Base-by-base conservation (phyloP, 23 tunicate species). In the Botrylloides violaceus region DNA sequence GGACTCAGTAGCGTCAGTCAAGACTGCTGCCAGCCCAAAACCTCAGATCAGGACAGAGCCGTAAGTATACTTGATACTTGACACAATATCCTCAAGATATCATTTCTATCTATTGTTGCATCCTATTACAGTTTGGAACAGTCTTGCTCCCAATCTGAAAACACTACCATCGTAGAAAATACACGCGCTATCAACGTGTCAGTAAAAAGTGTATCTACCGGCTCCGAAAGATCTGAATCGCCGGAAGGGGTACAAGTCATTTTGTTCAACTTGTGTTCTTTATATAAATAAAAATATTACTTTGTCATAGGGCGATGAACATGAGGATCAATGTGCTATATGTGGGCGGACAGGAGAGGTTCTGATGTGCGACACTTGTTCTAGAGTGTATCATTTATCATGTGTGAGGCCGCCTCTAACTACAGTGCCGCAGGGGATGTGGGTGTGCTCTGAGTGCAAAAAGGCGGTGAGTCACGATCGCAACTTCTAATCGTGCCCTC, bases 321-420 rank as follows among this genome's bases (percentile, higher is more conserved):
- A 59, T 39, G 83, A 84, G 32, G 92, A 84, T 37, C 59, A 66
- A 19, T 84, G 92, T 66, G 83, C 78, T 2, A 63, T 78, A 0
- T 84, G 92, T 66, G 53, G 73, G 19, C 56, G 65, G 36, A 61
- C 92, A 2, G 92, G 92, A 21, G 83, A 84, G 66, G 71, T 84
- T 0, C 55, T 84, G 33, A 84, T 84, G 92, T 84, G 92, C 61
- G 92, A 84, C 37, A 84, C 92, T 2, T 84, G 92, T 36, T 84
- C 92, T 15, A 37, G 73, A 5, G 78, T 84, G 23, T 78, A 72
- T 57, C 92, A 84, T 77, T 36, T 78, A 60, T 33, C 34, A 48
- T 84, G 92, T 58, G 74, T 72, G 2, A 64, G 26, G 3, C 92
- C 92, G 2, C 92, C 83, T 0, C 76, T 84, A 3, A 21, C 29